phyloP scores from a whole-genome alignment of 2,113 vertebrate species.

The Ciconia boyciana region DNA sequence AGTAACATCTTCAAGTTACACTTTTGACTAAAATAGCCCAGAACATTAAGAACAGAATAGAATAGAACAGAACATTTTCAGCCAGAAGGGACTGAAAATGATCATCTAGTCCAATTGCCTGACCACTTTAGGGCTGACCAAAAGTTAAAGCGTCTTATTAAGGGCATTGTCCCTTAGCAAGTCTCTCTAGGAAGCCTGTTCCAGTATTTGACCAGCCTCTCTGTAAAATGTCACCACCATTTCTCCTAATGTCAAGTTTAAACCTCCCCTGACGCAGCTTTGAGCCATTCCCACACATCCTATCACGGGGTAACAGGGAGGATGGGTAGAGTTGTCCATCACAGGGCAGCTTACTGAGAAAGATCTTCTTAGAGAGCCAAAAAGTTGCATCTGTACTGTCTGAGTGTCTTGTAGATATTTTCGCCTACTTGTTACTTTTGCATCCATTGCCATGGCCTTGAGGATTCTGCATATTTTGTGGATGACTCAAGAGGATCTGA shows the following conservation, averaged over 20 bases:
- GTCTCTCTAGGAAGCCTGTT: neutral
- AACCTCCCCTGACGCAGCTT: neutral
- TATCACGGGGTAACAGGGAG: neutral
- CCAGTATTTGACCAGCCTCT: neutral
- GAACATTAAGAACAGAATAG: neutral
- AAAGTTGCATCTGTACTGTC: neutral
- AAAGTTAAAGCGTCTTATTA: neutral
- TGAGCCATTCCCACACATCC: neutral
- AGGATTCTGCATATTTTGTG: neutral
- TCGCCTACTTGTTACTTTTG: neutral
- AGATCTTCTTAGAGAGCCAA: neutral
- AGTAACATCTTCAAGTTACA: neutral
- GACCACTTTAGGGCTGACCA: neutral
- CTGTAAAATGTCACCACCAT: neutral
- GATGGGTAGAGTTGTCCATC: neutral
- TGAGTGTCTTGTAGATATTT: neutral
- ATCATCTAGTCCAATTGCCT: neutral
- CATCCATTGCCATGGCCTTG: neutral
- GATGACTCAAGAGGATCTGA: neutral
- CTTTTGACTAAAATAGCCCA: neutral
- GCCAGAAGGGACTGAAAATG: neutral
- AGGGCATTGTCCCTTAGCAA: neutral
- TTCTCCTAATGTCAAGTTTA: neutral
- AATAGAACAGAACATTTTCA: neutral
- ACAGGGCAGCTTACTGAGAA: neutral